These are phyloP conservation scores for Catotricha subobsoleta DNA, from an alignment of 2,888 invertebrate genomes.

Conservation along the genomic window DNA sequence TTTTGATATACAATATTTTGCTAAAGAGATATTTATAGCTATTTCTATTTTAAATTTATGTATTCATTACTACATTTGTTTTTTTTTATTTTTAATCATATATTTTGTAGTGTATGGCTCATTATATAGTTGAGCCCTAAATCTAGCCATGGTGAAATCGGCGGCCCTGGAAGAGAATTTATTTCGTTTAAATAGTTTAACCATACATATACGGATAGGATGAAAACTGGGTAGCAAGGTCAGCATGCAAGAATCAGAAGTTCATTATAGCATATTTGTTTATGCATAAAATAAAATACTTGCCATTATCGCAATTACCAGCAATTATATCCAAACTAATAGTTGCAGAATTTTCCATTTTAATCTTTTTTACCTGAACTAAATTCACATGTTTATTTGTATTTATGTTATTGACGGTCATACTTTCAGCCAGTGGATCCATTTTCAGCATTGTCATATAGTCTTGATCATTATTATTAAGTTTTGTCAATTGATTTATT, in stretches of 20 bases:
- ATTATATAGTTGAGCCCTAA: background rate
- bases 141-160: background rate
- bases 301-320: constrained; percentile 19
- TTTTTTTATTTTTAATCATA: too few relatives aligned
- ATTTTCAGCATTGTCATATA: constrained; percentile 11
- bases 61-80: too few relatives aligned
- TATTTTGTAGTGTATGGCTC: too few relatives aligned
- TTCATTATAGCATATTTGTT: too few relatives aligned
- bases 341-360: constrained; percentile 23
- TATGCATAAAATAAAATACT: background rate
- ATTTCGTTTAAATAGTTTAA: background rate
- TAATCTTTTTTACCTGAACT: constrained; percentile 24
- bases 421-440: constrained; percentile 13
- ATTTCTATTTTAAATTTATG: too few relatives aligned
- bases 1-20: too few relatives aligned
- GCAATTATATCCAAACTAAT: constrained; percentile 25
- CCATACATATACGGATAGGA: background rate
- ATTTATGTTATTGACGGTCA: constrained; percentile 18
- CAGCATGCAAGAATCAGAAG: too few relatives aligned
- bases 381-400: constrained; percentile 23
- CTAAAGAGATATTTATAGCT: too few relatives aligned
- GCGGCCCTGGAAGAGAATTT: background rate
- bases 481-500: constrained; percentile 11
- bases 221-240: too few relatives aligned
- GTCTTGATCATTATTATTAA: constrained; percentile 14